Conservation (phyloP, 2,888 invertebrate species). For the Theodoxus fluviatilis region DNA sequence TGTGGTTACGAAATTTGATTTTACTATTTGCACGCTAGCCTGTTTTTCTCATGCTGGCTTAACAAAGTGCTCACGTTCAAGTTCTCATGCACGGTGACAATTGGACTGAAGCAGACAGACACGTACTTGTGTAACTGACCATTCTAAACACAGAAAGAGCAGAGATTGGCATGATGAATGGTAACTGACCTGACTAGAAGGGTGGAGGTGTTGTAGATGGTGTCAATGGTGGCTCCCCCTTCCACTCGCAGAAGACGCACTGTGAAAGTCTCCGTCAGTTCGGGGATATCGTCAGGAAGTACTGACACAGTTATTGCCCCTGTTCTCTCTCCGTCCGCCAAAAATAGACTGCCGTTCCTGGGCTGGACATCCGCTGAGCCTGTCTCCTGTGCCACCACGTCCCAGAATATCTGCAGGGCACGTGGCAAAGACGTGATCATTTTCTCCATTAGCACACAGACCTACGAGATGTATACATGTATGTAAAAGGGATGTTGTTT, state of each 20-base stretch:
- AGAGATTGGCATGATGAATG: slow-evolving; percentile 7
- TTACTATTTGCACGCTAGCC: too few relatives aligned
- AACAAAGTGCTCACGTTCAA: too few relatives aligned
- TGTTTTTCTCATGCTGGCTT: too few relatives aligned
- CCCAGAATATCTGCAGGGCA: slow-evolving; percentile 52
- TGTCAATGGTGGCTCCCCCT: slow-evolving; percentile 62
- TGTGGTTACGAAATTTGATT: too few relatives aligned
- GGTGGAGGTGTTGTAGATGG: slow-evolving; percentile 40
- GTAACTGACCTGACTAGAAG: slow-evolving; percentile 53
- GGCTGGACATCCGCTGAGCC: slow-evolving; percentile 48
- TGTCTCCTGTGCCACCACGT: slow-evolving; percentile 42
- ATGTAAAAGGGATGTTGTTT: too few relatives aligned
- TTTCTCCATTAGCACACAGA: too few relatives aligned
- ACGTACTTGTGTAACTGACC: too few relatives aligned
- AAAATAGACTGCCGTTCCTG: slow-evolving; percentile 43
- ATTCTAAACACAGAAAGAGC: too few relatives aligned
- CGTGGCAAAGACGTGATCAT: not conserved
- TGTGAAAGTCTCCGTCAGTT: slow-evolving; percentile 54
- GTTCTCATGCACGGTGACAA: too few relatives aligned
- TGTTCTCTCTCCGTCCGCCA: slow-evolving; percentile 43
- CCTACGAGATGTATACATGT: too few relatives aligned
- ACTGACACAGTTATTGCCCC: slow-evolving; percentile 51
- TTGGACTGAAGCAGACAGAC: too few relatives aligned
- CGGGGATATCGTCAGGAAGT: slow-evolving; percentile 55
- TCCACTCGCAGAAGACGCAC: slow-evolving; percentile 46